phyloP scores from a whole-genome alignment of 1,140 invertebrate genomes.

The Elymnias hypermnestra region DNA sequence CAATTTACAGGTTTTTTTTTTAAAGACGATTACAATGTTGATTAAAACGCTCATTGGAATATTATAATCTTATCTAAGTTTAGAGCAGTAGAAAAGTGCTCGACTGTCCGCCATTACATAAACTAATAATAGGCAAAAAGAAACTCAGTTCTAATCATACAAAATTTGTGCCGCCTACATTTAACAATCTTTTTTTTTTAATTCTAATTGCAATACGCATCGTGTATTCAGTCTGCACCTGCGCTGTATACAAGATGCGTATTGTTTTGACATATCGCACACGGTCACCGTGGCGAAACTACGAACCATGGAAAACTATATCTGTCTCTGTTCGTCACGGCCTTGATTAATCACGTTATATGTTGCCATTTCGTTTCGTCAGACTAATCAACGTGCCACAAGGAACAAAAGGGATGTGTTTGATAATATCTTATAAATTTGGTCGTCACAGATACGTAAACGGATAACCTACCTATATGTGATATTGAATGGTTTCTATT shows the following conservation, averaged over 20 bases:
- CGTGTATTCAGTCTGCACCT: constrained; percentile 20
- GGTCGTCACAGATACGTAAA: constrained; percentile 5
- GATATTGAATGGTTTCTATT: neutral
- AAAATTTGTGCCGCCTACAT: constrained; percentile 9
- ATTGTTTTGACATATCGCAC: constrained; percentile 49
- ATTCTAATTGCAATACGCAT: constrained; percentile 25
- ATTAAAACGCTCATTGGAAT: too few relatives aligned
- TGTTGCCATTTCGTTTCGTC: constrained; percentile 27
- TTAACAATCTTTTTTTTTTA: constrained; percentile 21
- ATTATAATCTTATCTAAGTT: too few relatives aligned
- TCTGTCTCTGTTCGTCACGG: constrained; percentile 29
- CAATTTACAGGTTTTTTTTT: too few relatives aligned
- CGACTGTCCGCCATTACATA: too few relatives aligned
- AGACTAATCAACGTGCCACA: constrained; percentile 14
- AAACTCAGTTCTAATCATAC: constrained; percentile 2
- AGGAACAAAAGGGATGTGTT: neutral
- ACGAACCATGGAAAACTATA: constrained; percentile 26
- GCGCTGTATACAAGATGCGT: too few relatives aligned
- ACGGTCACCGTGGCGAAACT: constrained; percentile 52
- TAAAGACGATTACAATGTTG: too few relatives aligned
- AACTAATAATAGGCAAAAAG: too few relatives aligned
- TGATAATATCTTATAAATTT: constrained; percentile 8
- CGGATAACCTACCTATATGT: neutral
- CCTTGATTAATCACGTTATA: constrained; percentile 31
- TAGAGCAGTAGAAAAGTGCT: too few relatives aligned